These are phyloP conservation scores for Vulpes vulpes DNA, from an alignment of 2,113 vertebrate species.

Conservation along the genomic window DNA sequence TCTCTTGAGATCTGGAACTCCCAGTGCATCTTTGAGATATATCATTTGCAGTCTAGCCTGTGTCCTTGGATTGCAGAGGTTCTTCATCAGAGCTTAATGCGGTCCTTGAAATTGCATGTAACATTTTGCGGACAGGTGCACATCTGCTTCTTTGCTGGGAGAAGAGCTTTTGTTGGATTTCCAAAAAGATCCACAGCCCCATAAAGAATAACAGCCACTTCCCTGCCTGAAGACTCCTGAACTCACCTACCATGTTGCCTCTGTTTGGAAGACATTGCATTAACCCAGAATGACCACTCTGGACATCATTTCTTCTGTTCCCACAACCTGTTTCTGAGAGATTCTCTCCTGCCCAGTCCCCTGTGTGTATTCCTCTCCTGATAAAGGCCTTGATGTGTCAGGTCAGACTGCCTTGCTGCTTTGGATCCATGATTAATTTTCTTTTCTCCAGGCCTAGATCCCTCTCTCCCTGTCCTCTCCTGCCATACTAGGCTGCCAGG, in stretches of 20 bases:
- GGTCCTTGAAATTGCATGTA: neutral
- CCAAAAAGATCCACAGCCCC: neutral
- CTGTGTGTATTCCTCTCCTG: neutral
- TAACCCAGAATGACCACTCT: neutral
- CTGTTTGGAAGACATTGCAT: neutral
- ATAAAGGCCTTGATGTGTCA: neutral
- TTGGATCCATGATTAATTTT: neutral
- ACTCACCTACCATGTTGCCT: neutral
- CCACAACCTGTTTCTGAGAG: neutral
- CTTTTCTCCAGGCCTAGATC: neutral
- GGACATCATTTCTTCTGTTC: neutral
- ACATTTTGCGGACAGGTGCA: neutral
- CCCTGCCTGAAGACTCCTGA: neutral
- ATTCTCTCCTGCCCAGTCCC: neutral
- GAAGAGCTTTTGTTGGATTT: constrained; percentile 17
- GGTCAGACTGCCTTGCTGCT: neutral
- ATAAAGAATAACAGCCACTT: neutral
- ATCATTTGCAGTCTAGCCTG: neutral
- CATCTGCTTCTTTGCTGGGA: constrained; percentile 5
- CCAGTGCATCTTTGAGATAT: neutral
- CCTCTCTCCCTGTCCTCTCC: neutral
- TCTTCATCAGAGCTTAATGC: neutral
- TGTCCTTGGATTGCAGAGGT: neutral
- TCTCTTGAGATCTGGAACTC: constrained; percentile 13
- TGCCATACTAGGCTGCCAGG: neutral